Percentiles rank a stretch among this genome's conserved stretches.
Conservation (phyloP, 2,113 vertebrate species). For the Apistogramma diplotaenia region DNA sequence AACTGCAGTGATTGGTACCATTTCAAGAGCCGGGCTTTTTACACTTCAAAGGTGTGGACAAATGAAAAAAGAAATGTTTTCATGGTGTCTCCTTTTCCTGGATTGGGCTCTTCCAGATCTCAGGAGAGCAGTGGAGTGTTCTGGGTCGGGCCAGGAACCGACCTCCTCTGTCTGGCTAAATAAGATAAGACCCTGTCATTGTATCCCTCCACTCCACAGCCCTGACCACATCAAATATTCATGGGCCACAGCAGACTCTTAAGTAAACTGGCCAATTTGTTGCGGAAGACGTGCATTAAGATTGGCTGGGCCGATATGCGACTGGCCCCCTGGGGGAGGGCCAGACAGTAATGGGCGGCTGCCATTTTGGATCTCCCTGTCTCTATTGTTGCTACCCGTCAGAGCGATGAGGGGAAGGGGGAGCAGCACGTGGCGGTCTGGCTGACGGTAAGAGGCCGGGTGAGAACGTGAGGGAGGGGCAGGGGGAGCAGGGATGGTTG, state of each 20-base stretch:
- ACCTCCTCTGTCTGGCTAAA: conserved; percentile 75
- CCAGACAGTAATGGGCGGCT: conserved; percentile 33
- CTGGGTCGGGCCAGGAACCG: conserved; percentile 52
- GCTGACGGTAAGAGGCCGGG: conserved; percentile 49
- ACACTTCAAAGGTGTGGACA: conserved; percentile 56
- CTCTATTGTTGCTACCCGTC: conserved; percentile 64
- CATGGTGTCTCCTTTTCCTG: conserved; percentile 25
- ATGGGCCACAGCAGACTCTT: conserved; percentile 75
- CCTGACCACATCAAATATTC: conserved; percentile 79
- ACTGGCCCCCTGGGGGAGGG: conserved; percentile 36
- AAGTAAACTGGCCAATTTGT: conserved; percentile 82
- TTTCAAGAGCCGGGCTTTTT: conserved; percentile 35
- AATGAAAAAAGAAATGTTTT: conserved; percentile 29
- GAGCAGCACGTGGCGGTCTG: conserved; percentile 46
- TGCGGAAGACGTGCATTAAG: conserved; percentile 76
- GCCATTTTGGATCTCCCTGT: conserved; percentile 64
- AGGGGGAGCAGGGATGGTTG: background rate
- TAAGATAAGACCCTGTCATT: conserved; percentile 79
- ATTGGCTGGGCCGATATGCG: conserved; percentile 69
- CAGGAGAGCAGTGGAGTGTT: conserved; percentile 56
- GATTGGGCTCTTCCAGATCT: conserved; percentile 52
- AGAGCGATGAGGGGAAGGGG: conserved; percentile 17
- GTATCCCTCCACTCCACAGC: conserved; percentile 60
- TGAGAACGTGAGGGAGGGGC: conserved; percentile 19
- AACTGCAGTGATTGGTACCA: conserved; percentile 24